A percentile compares a stretch with the other conserved stretches of the same genome.
Evolutionary conservation across 2,797 vertebrate species (phyloP).

Genomic region (Myiothlypis coronata): DNA sequence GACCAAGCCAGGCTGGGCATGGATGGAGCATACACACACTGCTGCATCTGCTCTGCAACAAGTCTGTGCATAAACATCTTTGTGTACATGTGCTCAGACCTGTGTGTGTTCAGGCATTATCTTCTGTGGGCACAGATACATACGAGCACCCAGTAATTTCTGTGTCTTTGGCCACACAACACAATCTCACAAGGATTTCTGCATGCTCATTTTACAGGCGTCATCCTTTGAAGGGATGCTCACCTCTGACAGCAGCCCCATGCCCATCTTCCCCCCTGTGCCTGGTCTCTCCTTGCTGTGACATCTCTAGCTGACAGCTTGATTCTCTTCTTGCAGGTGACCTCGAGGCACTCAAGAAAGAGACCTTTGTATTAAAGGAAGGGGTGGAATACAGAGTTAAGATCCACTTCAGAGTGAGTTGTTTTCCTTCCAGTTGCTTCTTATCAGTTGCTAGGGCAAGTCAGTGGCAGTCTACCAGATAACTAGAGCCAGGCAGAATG

Average conservation of each 20-base stretch:
- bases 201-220: accelerated
- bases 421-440: not conserved
- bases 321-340: constrained; percentile 67
- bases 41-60: not conserved
- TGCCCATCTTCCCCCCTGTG: accelerated
- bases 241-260: not conserved
- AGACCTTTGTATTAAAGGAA: constrained; percentile 77
- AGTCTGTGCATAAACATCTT: not conserved
- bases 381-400: constrained; percentile 79
- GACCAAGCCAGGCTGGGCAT: not conserved
- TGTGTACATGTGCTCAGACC: not conserved
- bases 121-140: not conserved
- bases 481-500: not conserved
- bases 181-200: not conserved
- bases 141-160: accelerated
- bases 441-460: not conserved
- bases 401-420: constrained; percentile 81
- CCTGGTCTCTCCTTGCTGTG: not conserved
- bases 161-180: not conserved
- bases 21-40: not conserved
- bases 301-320: not conserved
- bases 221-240: not conserved
- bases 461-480: not conserved
- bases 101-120: not conserved
- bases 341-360: constrained; percentile 77